Percentiles rank a stretch among this genome's conserved stretches.
Evolutionary conservation across 2,888 invertebrate species (phyloP).

Genomic region (Monoplex corrugatus): DNA sequence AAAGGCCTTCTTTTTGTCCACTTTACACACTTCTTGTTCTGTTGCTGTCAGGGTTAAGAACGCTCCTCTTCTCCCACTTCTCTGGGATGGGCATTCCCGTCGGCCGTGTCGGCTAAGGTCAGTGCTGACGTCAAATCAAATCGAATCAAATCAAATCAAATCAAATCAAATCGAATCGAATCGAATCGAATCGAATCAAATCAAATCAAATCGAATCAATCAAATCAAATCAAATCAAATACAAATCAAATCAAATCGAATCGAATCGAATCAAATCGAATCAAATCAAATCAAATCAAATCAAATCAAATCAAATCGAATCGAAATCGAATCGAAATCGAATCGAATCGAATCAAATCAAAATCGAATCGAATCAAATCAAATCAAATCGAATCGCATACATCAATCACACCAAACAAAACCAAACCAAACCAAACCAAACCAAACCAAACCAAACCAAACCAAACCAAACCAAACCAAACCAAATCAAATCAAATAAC

Average conservation of each 20-base stretch:
- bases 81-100: too few relatives aligned
- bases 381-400: neutral
- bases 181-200: neutral
- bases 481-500: neutral
- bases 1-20: too few relatives aligned
- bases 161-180: neutral
- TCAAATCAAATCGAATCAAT: neutral
- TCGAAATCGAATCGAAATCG: neutral
- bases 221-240: neutral
- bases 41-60: too few relatives aligned
- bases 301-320: constrained; percentile 5
- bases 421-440: neutral
- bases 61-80: too few relatives aligned
- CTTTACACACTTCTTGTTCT: too few relatives aligned
- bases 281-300: neutral
- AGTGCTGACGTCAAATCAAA: neutral
- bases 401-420: too few relatives aligned
- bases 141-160: neutral
- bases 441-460: neutral
- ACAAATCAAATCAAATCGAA: neutral
- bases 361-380: neutral
- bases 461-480: neutral
- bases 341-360: neutral
- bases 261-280: neutral
- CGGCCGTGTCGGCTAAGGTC: too few relatives aligned